Conservation (phyloP, 2,113 vertebrate genomes). For the Tympanuchus pallidicinctus region DNA sequence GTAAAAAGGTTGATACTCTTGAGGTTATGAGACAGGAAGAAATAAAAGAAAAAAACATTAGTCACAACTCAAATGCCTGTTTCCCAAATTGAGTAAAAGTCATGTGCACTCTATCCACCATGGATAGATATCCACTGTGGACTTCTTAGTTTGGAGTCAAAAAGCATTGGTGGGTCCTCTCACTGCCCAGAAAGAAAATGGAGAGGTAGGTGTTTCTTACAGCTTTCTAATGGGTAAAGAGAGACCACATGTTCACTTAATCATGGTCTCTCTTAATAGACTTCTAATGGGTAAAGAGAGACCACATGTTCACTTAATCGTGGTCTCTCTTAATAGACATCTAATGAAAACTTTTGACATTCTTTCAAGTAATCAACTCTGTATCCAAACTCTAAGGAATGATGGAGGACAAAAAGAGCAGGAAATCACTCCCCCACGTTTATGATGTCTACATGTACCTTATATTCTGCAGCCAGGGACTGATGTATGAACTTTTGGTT, state of each 20-base stretch:
- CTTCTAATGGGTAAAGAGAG: background rate
- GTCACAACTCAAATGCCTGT: background rate
- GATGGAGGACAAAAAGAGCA: background rate
- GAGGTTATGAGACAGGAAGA: slow-evolving; percentile 29
- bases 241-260: background rate
- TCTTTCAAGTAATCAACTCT: background rate
- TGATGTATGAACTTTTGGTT: background rate
- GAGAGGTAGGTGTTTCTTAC: background rate
- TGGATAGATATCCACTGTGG: rapidly evolving
- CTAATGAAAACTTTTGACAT: background rate
- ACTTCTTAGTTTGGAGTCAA: background rate
- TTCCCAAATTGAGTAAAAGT: background rate
- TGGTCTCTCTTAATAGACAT: background rate
- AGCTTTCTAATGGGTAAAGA: background rate
- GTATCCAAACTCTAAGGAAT: background rate
- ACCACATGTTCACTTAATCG: rapidly evolving
- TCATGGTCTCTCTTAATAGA: rapidly evolving
- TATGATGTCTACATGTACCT: background rate
- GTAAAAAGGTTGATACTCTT: slow-evolving; percentile 54
- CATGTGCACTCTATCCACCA: background rate
- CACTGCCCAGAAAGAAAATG: background rate
- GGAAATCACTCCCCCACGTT: background rate
- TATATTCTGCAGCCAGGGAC: background rate
- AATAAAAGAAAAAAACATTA: background rate
- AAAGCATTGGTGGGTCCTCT: rapidly evolving